Conservation (phyloP, 2,797 vertebrate genomes). For the Gephyroberyx darwinii region DNA sequence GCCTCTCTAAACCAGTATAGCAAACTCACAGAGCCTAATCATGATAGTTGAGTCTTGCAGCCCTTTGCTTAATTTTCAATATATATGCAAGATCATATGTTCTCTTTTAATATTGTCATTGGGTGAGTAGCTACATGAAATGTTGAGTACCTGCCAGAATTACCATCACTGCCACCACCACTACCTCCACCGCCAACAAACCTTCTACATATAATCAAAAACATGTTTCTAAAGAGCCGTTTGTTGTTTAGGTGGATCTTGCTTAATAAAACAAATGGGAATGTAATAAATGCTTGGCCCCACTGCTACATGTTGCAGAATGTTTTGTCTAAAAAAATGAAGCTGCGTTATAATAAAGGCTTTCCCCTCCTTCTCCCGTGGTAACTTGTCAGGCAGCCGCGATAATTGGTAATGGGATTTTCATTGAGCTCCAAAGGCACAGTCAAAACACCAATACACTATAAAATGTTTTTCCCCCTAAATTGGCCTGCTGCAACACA, state of each 20-base stretch:
- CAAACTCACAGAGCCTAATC: constrained; percentile 11
- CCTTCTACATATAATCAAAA: constrained; percentile 5
- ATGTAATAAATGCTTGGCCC: constrained; percentile 3
- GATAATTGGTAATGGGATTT: constrained; percentile 72
- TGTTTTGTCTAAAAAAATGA: constrained; percentile 47
- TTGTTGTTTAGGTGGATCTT: constrained; percentile 12
- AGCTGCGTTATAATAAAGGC: constrained; percentile 44
- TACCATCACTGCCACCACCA: not conserved
- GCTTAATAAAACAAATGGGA: constrained; percentile 9
- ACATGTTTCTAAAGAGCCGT: not conserved
- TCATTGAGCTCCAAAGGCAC: constrained; percentile 59
- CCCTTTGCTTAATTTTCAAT: constrained; percentile 27
- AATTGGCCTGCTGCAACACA: constrained; percentile 31
- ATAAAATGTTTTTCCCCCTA: constrained; percentile 51
- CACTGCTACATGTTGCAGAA: constrained; percentile 26
- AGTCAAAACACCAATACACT: constrained; percentile 51
- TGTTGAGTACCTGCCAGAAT: not conserved
- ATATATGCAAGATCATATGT: constrained; percentile 34
- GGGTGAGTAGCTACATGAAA: not conserved
- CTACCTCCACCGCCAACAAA: not conserved
- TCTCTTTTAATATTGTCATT: constrained; percentile 22
- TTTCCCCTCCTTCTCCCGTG: constrained; percentile 46
- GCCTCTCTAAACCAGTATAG: constrained; percentile 16
- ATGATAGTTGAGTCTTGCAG: constrained; percentile 8
- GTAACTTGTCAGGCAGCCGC: constrained; percentile 62